A percentile compares a stretch with the other conserved stretches of the same genome.
These are phyloP conservation scores for Ivindomyrus marchei DNA, from an alignment of 2,113 vertebrate species.

Conservation along the genomic window DNA sequence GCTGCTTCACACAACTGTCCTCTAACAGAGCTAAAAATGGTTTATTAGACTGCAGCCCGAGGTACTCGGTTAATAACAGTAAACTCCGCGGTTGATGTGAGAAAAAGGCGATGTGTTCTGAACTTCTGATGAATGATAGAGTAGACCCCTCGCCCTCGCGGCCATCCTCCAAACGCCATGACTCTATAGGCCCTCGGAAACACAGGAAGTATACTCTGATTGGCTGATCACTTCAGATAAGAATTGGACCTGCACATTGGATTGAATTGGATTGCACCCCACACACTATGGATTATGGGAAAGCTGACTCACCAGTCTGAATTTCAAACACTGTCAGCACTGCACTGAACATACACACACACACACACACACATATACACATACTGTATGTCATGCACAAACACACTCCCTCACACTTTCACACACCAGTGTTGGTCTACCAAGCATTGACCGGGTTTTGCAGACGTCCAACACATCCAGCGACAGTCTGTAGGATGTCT, in stretches of 20 bases:
- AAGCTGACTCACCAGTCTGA: not conserved
- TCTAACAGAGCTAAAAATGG: not conserved
- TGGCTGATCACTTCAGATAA: not conserved
- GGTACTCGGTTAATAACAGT: not conserved
- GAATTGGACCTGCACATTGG: not conserved
- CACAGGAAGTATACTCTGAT: not conserved
- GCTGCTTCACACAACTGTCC: not conserved
- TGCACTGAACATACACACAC: not conserved
- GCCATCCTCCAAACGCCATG: not conserved
- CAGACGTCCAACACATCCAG: not conserved
- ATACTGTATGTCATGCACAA: not conserved
- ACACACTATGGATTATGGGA: not conserved
- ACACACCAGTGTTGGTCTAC: not conserved
- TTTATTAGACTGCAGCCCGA: not conserved
- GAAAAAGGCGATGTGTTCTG: not conserved
- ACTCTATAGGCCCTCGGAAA: not conserved
- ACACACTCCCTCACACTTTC: not conserved
- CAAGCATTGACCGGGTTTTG: not conserved
- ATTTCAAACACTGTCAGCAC: not conserved
- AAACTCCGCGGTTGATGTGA: not conserved
- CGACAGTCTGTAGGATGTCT: not conserved
- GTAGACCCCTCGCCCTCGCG: not conserved
- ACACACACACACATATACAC: not conserved
- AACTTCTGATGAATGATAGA: not conserved
- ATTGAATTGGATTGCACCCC: not conserved